Base-by-base conservation (phyloP, 1,140 invertebrate species). In the Ostrea denselamellosa region DNA sequence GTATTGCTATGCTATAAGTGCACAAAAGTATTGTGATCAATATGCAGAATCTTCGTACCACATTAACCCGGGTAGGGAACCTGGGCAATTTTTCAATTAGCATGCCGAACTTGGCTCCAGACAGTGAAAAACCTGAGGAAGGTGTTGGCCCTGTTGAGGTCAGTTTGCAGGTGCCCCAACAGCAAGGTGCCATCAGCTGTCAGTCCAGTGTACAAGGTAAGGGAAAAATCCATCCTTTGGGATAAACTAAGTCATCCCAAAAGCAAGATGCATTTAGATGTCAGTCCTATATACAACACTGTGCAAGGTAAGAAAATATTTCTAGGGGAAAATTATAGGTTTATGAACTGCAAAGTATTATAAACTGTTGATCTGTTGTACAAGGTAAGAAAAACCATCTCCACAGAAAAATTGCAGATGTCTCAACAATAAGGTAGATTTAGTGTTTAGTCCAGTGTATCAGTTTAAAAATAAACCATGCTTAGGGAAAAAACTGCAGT, bases 31-130 rank as follows among this genome's bases (percentile, higher is more conserved):
- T 25, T 12, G 22, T 8, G 12, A 77, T 77, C 68, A 77, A 77
- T 77, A 77, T 77, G 68, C 12, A 77, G 25, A 77, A 77, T 25
- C 9, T 77, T 34, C 9, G 14, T 9, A 28, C 68, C 25, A 77
- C 68, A 22, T 17, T 77, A 5, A 77, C 68, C 2, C 68, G 28
- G 22, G 68, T 77, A 25, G 68, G 68, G 12, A 77, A 77, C 25
- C 25, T 77, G 68, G 68, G 68, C 2, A 77, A 77, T 8, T 77
- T 77, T 17, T 77, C 68, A 22, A 77, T 77, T 10, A 77, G 68
- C 25, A 34, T 77, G 68, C 68, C 68, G 0, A 77, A 77, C 9
- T 77, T 77, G 12, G 14, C 68, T 2, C 68, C 12, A 34, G 68
- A 77, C 28, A 28, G 8, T 0, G 68, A 77, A 25, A 77, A 77